Conservation (phyloP, 2,797 vertebrate species). For the Mus caroli region DNA sequence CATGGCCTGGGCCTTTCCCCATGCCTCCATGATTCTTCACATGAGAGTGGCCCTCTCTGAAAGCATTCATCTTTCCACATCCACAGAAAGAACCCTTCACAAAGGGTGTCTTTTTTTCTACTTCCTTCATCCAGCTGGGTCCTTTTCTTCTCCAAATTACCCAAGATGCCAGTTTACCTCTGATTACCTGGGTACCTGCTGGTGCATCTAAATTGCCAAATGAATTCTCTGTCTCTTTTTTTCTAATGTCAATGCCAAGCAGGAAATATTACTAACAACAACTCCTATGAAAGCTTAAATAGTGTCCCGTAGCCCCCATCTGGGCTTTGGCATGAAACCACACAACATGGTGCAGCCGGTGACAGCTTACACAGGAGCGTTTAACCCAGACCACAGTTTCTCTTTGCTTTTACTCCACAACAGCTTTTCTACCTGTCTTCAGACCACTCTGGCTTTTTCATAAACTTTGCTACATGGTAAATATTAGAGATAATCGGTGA, state of each 20-base stretch:
- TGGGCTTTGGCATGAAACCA: slow-evolving; percentile 31
- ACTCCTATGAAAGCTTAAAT: slow-evolving; percentile 33
- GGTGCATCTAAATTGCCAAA: slow-evolving; percentile 36
- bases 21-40: not conserved
- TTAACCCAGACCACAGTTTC: not conserved
- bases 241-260: not conserved
- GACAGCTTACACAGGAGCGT: not conserved
- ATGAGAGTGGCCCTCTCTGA: not conserved
- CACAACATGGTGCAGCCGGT: not conserved
- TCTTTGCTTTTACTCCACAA: not conserved
- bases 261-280: slow-evolving; percentile 57
- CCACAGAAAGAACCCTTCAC: not conserved
- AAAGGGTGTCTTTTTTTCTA: not conserved
- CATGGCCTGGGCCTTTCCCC: not conserved
- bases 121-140: not conserved
- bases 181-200: not conserved
- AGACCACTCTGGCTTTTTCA: slow-evolving; percentile 18
- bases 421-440: slow-evolving; percentile 7
- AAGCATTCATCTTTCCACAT: not conserved
- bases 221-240: not conserved
- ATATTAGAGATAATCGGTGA: slow-evolving; percentile 24
- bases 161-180: slow-evolving; percentile 64
- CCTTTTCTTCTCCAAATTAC: not conserved
- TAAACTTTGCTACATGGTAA: not conserved
- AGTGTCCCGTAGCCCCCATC: not conserved